phyloP scores from a whole-genome alignment of 2,797 vertebrate genomes.

The Myripristis murdjan region DNA sequence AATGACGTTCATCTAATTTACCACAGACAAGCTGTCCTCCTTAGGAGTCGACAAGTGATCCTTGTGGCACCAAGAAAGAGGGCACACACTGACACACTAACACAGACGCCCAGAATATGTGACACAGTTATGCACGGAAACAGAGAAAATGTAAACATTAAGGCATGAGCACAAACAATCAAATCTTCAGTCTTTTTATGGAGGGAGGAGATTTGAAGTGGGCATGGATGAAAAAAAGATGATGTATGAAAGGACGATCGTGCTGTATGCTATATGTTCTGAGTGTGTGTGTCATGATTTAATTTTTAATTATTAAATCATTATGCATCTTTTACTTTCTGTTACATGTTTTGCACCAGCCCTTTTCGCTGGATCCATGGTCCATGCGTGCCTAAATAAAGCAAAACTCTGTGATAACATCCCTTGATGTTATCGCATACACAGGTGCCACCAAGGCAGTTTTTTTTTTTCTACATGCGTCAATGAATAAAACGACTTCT shows the following conservation, averaged over 20 bases:
- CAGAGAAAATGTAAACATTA: conserved; percentile 44
- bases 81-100: conserved; percentile 87
- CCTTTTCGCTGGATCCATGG: too few relatives aligned
- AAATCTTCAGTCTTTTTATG: conserved; percentile 22
- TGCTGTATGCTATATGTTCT: too few relatives aligned
- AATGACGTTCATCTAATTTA: conserved; percentile 5
- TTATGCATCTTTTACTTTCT: too few relatives aligned
- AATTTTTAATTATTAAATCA: too few relatives aligned
- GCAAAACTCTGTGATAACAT: neutral
- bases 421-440: neutral
- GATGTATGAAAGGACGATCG: neutral
- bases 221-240: conserved; percentile 29
- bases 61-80: conserved; percentile 77
- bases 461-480: neutral
- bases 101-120: conserved; percentile 78
- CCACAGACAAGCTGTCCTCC: conserved; percentile 34
- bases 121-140: conserved; percentile 79
- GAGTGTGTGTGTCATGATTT: too few relatives aligned
- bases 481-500: conserved; percentile 4
- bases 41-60: conserved; percentile 62
- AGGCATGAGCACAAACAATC: conserved; percentile 21
- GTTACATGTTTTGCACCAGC: neutral
- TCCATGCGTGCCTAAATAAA: neutral
- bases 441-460: neutral
- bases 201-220: conserved; percentile 44